Percentiles rank a stretch among this genome's conserved stretches.
These are phyloP conservation scores for Microctenopoma stevenorrisi DNA, from an alignment of 2,797 vertebrate genomes.

Conservation along the genomic window DNA sequence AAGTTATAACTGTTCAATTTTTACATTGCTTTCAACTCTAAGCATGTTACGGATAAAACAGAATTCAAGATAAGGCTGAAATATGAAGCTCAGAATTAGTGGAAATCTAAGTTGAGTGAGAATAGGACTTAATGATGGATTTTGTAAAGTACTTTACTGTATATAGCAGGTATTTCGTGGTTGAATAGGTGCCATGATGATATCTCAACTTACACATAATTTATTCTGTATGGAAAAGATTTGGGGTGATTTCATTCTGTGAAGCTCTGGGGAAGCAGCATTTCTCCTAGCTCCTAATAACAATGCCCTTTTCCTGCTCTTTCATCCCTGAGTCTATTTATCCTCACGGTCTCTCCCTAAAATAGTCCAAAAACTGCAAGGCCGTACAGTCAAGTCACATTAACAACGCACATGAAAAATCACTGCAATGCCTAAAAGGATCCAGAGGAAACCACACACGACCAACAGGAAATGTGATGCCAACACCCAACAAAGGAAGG, in stretches of 20 bases:
- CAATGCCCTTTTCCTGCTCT: constrained; percentile 68
- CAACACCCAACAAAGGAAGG: constrained; percentile 51
- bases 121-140: constrained; percentile 57
- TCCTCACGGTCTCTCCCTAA: constrained; percentile 42
- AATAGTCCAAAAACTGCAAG: constrained; percentile 61
- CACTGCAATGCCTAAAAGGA: constrained; percentile 45
- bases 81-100: constrained; percentile 57
- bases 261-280: constrained; percentile 14
- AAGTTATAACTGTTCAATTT: constrained; percentile 52
- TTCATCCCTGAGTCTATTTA: constrained; percentile 49
- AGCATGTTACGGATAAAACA: constrained; percentile 61
- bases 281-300: constrained; percentile 42
- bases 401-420: constrained; percentile 57
- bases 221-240: constrained; percentile 41
- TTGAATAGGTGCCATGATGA: constrained; percentile 38
- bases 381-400: constrained; percentile 23
- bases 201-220: constrained; percentile 34
- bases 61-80: constrained; percentile 65
- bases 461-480: constrained; percentile 62
- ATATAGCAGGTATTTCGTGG: constrained; percentile 26
- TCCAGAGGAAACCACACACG: constrained; percentile 56
- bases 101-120: constrained; percentile 44
- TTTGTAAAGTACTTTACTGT: constrained; percentile 33
- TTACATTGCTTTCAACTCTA: constrained; percentile 57
- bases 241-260: constrained; percentile 30